Conservation (phyloP, 2,888 invertebrate genomes). For the Pherbina coryleti region DNA sequence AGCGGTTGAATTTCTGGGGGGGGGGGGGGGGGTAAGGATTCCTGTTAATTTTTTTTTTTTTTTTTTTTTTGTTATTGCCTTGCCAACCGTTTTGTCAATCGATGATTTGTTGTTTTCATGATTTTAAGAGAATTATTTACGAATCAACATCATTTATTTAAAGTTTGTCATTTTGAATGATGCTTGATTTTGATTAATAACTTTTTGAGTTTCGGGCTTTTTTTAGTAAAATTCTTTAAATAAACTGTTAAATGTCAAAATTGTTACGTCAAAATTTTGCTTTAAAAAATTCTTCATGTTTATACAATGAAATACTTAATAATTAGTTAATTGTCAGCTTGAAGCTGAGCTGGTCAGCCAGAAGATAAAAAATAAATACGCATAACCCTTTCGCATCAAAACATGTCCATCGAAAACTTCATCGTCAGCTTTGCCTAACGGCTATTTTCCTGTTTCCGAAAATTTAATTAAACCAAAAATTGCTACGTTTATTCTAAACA, state of each 20-base stretch:
- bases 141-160: constrained; percentile 59
- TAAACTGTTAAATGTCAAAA: too few relatives aligned
- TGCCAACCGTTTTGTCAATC: constrained; percentile 61
- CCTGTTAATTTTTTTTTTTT: background rate
- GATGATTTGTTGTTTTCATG: constrained; percentile 58
- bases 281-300: background rate
- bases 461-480: constrained; percentile 31
- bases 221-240: background rate
- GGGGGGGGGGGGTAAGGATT: too few relatives aligned
- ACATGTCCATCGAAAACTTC: constrained; percentile 8
- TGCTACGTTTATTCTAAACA: constrained; percentile 21
- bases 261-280: background rate
- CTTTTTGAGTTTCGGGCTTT: background rate
- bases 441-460: constrained; percentile 23
- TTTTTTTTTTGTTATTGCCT: constrained; percentile 5
- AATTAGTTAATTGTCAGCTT: background rate
- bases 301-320: too few relatives aligned
- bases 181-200: constrained; percentile 55
- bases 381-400: background rate
- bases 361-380: background rate
- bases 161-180: constrained; percentile 59
- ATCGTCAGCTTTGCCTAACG: constrained; percentile 9
- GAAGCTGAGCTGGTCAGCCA: background rate
- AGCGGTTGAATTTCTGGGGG: background rate
- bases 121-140: constrained; percentile 41